phyloP scores from a whole-genome alignment of 2,797 vertebrate species.

The Chelonia mydas region DNA sequence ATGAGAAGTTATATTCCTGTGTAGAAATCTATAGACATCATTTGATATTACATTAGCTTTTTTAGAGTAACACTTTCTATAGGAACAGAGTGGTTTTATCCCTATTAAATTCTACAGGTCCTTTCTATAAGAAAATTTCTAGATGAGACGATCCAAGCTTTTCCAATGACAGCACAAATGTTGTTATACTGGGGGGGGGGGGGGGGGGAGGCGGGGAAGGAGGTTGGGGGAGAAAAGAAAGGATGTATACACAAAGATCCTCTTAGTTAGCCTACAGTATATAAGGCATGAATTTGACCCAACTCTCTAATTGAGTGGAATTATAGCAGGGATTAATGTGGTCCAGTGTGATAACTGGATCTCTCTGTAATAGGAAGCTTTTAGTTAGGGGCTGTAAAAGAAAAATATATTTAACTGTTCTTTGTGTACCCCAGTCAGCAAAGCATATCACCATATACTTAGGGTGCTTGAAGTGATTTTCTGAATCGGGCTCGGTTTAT shows the following conservation, averaged over 20 bases:
- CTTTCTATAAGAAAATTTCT: not conserved
- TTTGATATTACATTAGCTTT: not conserved
- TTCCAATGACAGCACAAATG: not conserved
- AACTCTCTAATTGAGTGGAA: not conserved
- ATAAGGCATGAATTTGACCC: not conserved
- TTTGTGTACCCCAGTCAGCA: not conserved
- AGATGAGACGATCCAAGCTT: not conserved
- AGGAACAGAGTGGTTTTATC: not conserved
- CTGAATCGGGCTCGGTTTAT: not conserved
- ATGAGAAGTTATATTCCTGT: not conserved
- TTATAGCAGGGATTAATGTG: not conserved
- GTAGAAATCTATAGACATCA: not conserved
- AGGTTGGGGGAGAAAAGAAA: not conserved
- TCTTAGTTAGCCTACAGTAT: not conserved
- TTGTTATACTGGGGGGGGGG: rapidly evolving
- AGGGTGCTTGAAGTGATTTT: not conserved
- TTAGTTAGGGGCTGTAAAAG: not conserved
- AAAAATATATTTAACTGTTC: not conserved
- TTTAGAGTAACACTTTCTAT: not conserved
- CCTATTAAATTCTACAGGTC: not conserved
- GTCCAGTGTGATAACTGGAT: not conserved
- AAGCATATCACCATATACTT: not conserved
- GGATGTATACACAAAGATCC: not conserved
- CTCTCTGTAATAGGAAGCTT: not conserved
- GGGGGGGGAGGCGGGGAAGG: not conserved